These are phyloP conservation scores for Gnathonemus echidnorhynchus DNA, from an alignment of 2,113 vertebrate genomes.

Conservation along the genomic window DNA sequence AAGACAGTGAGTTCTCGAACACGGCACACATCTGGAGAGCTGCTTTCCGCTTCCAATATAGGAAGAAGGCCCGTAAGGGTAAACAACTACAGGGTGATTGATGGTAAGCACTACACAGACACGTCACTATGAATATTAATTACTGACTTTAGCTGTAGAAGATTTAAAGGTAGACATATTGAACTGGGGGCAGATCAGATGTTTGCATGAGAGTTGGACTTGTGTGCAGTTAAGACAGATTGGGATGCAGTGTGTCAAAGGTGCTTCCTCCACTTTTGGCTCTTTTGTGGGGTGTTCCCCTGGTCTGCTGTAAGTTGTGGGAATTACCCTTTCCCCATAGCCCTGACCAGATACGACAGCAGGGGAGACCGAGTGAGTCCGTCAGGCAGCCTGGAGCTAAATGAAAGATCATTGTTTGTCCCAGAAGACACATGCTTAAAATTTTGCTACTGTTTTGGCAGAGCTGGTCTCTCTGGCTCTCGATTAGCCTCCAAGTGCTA, in stretches of 20 bases:
- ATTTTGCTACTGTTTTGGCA: neutral
- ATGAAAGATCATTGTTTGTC: neutral
- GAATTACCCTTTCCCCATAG: neutral
- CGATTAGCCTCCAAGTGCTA: neutral
- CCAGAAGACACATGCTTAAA: neutral
- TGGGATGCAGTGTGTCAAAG: neutral
- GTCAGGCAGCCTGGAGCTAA: neutral
- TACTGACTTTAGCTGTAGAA: neutral
- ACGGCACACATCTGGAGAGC: neutral
- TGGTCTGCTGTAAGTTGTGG: neutral
- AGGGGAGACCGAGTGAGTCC: neutral
- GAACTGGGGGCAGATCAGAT: neutral
- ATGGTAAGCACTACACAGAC: neutral
- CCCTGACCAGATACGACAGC: neutral
- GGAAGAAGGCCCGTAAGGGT: neutral
- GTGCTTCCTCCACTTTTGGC: neutral
- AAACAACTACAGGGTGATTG: neutral
- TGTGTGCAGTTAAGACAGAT: neutral
- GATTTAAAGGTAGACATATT: neutral
- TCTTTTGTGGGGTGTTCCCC: neutral
- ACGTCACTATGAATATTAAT: neutral
- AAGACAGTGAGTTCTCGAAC: neutral
- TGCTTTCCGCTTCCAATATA: neutral
- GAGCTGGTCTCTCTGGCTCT: neutral
- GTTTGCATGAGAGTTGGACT: neutral